Conservation (phyloP, 2,113 vertebrate genomes). For the Oriolus oriolus region DNA sequence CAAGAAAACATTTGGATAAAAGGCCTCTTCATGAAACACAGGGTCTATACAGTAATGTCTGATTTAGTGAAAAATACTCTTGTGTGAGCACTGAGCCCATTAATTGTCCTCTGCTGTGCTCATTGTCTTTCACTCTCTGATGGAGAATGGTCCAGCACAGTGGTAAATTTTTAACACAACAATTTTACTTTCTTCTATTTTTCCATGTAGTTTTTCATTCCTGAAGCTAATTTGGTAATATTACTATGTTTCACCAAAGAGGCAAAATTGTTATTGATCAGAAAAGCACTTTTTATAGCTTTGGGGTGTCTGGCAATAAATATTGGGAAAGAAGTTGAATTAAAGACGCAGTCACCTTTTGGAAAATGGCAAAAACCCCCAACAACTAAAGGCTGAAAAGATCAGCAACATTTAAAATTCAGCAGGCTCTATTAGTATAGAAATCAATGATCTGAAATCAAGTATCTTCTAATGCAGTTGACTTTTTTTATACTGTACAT, state of each 20-base stretch:
- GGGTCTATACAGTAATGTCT: neutral
- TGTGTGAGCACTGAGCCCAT: neutral
- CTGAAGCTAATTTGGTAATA: neutral
- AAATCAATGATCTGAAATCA: neutral
- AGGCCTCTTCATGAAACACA: neutral
- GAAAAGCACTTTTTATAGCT: neutral
- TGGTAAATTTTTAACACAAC: neutral
- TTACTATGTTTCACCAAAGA: neutral
- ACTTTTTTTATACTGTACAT: neutral
- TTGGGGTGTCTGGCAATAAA: neutral
- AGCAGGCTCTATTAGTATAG: neutral
- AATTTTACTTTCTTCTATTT: neutral
- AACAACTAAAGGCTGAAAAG: neutral
- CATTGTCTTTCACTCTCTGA: neutral
- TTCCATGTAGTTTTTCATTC: neutral
- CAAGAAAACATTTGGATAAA: neutral
- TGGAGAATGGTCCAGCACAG: neutral
- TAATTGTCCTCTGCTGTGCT: neutral
- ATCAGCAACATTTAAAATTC: neutral
- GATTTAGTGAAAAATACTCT: neutral
- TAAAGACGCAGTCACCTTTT: neutral
- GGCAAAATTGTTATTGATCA: neutral
- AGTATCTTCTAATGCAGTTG: neutral
- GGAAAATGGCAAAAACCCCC: accelerated
- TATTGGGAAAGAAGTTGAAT: neutral